Evolutionary conservation across 1,140 invertebrate species (phyloP).

Genomic region (Pseudomyrmex pallidus): DNA sequence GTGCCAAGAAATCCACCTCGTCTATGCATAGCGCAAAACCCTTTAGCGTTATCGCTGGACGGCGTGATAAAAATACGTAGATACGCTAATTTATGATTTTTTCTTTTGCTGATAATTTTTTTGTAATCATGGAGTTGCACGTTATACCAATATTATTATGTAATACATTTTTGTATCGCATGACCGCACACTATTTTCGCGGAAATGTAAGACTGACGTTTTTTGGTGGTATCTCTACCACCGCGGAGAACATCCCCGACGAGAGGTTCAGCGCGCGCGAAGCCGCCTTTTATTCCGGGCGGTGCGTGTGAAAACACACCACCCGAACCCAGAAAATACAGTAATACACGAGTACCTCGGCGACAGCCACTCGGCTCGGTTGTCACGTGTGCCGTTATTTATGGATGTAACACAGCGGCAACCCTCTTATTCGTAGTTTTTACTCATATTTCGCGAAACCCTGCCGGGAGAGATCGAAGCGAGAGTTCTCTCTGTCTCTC

Average conservation of each 20-base stretch:
- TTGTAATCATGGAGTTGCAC: neutral
- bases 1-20: constrained; percentile 21
- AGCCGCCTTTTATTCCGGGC: constrained; percentile 42
- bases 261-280: constrained; percentile 35
- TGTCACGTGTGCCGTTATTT: constrained; percentile 81
- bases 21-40: constrained; percentile 41
- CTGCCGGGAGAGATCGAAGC: constrained; percentile 61
- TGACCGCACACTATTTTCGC: constrained; percentile 4
- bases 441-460: constrained; percentile 79
- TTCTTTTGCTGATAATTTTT: neutral
- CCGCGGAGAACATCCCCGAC: constrained; percentile 37
- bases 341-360: constrained; percentile 64
- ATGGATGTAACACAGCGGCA: constrained; percentile 76
- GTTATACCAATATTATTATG: neutral
- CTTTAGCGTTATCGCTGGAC: constrained; percentile 17
- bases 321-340: constrained; percentile 60
- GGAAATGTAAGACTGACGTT: constrained; percentile 42
- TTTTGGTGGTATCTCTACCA: constrained; percentile 10
- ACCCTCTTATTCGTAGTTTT: constrained; percentile 84
- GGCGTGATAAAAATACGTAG: constrained; percentile 2
- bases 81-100: neutral
- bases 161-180: too few species aligned
- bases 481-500: too few species aligned
- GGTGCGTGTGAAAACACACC: constrained; percentile 53
- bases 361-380: constrained; percentile 74